A percentile compares a stretch with the other conserved stretches of the same genome.
Evolutionary conservation across 2,888 invertebrate genomes (phyloP).

Genomic region (Eustalomyia histrio): DNA sequence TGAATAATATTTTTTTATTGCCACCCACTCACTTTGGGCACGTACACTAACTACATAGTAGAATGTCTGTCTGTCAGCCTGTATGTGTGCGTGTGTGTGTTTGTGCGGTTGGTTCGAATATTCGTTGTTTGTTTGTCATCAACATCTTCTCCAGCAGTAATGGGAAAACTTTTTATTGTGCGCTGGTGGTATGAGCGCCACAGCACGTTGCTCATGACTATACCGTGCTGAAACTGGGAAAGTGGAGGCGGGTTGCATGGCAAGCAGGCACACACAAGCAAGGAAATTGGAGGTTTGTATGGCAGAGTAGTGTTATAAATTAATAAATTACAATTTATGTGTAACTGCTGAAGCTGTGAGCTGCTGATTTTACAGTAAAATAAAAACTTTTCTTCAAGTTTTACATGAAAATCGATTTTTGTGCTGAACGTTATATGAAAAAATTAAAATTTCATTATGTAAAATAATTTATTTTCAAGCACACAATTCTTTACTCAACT

Average conservation of each 20-base stretch:
- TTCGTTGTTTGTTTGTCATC: slow-evolving; percentile 59
- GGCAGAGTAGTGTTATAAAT: slow-evolving; percentile 73
- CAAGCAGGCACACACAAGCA: slow-evolving; percentile 37
- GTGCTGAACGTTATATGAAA: slow-evolving; percentile 49
- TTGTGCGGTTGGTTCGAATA: slow-evolving; percentile 10
- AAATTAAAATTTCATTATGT: slow-evolving; percentile 62
- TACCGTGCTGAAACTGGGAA: background rate
- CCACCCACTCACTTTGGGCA: slow-evolving; percentile 64
- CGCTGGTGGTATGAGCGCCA: slow-evolving; percentile 38
- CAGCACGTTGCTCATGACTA: slow-evolving; percentile 47
- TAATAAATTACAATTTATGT: slow-evolving; percentile 78
- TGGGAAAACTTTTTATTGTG: slow-evolving; percentile 60
- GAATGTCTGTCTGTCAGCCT: background rate
- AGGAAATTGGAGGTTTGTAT: slow-evolving; percentile 47
- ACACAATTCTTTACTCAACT: background rate
- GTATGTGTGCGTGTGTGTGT: slow-evolving; percentile 26
- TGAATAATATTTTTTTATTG: slow-evolving; percentile 62
- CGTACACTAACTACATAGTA: slow-evolving; percentile 43
- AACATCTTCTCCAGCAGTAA: slow-evolving; percentile 58
- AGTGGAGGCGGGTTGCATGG: slow-evolving; percentile 45
- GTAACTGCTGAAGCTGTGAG: slow-evolving; percentile 66
- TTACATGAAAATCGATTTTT: slow-evolving; percentile 65
- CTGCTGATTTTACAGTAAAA: slow-evolving; percentile 58
- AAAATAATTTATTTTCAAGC: slow-evolving; percentile 30
- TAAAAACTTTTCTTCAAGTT: slow-evolving; percentile 54